These are phyloP conservation scores for Festucalex cinctus DNA, from an alignment of 2,113 vertebrate genomes.

Conservation along the genomic window DNA sequence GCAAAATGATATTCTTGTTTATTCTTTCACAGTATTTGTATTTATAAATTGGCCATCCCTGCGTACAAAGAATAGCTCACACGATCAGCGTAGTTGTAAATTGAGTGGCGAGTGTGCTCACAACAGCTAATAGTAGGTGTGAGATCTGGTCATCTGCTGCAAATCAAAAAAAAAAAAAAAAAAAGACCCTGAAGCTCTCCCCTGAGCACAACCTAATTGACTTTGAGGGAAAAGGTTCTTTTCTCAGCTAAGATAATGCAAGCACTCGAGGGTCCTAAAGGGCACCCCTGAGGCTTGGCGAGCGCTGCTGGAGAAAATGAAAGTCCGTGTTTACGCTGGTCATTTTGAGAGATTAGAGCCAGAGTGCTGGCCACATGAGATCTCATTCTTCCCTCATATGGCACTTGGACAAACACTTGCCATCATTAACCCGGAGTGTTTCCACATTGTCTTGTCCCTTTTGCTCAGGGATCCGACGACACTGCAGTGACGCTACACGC, in stretches of 20 bases:
- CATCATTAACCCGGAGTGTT: slow-evolving; percentile 21
- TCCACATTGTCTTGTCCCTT: slow-evolving; percentile 28
- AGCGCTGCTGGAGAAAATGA: slow-evolving; percentile 53
- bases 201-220: slow-evolving; percentile 53
- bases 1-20: too few relatives aligned
- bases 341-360: slow-evolving; percentile 60
- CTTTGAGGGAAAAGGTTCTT: slow-evolving; percentile 43
- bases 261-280: slow-evolving; percentile 34
- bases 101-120: slow-evolving; percentile 18
- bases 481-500: slow-evolving; percentile 1
- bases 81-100: slow-evolving; percentile 28
- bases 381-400: slow-evolving; percentile 28
- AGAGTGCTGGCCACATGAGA: slow-evolving; percentile 45
- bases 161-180: slow-evolving; percentile 63
- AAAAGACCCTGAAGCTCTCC: slow-evolving; percentile 45
- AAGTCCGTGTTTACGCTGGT: slow-evolving; percentile 59
- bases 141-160: slow-evolving; percentile 42
- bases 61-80: slow-evolving; percentile 24
- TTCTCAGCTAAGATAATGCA: slow-evolving; percentile 33
- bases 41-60: too few relatives aligned
- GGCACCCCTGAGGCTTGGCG: slow-evolving; percentile 36
- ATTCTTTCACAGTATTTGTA: too few relatives aligned
- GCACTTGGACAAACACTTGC: slow-evolving; percentile 45
- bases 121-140: slow-evolving; percentile 25
- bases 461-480: slow-evolving; percentile 30